Percentiles rank a stretch among this genome's conserved stretches.
phyloP scores from a whole-genome alignment of 2,113 vertebrate genomes.

The Nycticorax nycticorax region DNA sequence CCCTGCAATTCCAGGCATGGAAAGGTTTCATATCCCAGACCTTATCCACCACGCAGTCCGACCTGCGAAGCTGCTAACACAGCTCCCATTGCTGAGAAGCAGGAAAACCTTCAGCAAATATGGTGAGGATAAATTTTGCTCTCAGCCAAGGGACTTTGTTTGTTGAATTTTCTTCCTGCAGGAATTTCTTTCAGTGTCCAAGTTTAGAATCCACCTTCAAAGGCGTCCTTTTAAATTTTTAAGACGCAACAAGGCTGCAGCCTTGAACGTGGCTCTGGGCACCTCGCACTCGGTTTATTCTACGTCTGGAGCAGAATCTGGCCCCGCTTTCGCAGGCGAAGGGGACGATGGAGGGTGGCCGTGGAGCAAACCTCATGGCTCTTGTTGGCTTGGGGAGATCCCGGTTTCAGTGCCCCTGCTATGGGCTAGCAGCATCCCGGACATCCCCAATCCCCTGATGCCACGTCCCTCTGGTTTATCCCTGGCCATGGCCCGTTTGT shows the following conservation, averaged over 20 bases:
- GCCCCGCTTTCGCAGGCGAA: background rate
- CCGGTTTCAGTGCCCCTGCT: background rate
- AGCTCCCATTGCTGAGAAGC: background rate
- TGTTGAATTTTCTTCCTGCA: conserved; percentile 32
- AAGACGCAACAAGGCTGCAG: background rate
- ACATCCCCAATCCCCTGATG: background rate
- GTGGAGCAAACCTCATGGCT: background rate
- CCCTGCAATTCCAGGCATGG: background rate
- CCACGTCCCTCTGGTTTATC: accelerated
- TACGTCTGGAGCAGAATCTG: background rate
- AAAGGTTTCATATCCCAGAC: background rate
- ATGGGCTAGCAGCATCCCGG: background rate
- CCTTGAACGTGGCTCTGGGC: background rate
- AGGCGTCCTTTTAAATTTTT: background rate
- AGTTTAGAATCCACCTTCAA: background rate
- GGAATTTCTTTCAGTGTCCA: background rate
- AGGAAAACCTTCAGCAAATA: background rate
- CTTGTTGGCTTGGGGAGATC: background rate
- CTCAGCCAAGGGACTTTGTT: background rate
- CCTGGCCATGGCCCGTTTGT: accelerated
- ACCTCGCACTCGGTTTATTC: accelerated
- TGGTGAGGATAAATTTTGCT: background rate
- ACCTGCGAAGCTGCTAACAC: background rate
- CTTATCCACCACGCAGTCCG: accelerated
- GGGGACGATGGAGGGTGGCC: background rate